phyloP scores from a whole-genome alignment of 2,113 vertebrate genomes.

The Gambusia affinis region DNA sequence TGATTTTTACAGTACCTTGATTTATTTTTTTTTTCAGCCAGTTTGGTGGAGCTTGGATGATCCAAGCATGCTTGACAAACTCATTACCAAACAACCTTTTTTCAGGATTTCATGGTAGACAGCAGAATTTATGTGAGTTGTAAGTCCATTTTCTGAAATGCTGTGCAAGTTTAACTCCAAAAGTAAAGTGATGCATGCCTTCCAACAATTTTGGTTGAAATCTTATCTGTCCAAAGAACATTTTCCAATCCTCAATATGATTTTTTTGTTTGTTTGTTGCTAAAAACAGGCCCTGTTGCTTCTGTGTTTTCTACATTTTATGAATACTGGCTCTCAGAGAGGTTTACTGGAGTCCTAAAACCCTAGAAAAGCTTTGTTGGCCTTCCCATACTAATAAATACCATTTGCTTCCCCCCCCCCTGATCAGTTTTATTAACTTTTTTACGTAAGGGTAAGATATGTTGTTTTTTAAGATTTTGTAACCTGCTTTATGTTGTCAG shows the following conservation, averaged over 20 bases:
- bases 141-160: background rate
- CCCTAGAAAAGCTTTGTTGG: too few species aligned
- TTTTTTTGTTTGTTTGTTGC: too few species aligned
- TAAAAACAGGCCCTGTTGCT: background rate
- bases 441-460: too few species aligned
- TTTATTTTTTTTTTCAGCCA: background rate
- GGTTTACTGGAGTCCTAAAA: background rate
- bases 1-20: background rate
- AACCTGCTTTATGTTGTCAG: too few species aligned
- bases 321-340: background rate
- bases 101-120: background rate
- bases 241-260: too few species aligned
- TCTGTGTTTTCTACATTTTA: background rate
- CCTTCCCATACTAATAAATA: too few species aligned
- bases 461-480: too few species aligned
- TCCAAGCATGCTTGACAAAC: background rate
- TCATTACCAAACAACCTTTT: background rate
- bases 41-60: background rate
- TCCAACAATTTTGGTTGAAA: too few species aligned
- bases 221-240: too few species aligned
- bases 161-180: background rate
- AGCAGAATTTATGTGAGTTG: background rate
- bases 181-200: too few species aligned
- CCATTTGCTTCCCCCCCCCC: too few species aligned
- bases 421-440: too few species aligned